Evolutionary conservation across 2,113 vertebrate species (phyloP), one percentile per base, ranked within the genome.

Genomic region (Todiramphus saurophagus): DNA sequence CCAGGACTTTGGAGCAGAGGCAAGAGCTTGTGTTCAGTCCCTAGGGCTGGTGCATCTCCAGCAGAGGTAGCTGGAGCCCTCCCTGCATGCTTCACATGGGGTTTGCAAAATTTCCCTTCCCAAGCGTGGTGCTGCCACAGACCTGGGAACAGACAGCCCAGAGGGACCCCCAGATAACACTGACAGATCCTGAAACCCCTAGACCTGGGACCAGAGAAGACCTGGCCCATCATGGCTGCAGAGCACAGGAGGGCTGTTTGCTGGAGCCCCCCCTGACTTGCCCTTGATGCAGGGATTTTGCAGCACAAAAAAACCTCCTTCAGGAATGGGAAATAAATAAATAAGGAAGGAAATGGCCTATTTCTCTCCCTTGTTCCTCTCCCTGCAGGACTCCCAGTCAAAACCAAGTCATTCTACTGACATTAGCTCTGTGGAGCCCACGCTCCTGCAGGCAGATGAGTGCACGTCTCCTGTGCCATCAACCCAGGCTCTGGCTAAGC

Each of bases 101-200:
- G 1, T 24, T 33, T 16, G 17, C 39, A 51, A n/a, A 20, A 63
- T 58, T 51, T 41, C 46, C 66, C 33, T 60, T 82, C 56, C 30
- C 55, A 43, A 43, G 21, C 33, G 17, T 17, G 23, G 43, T 33
- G 11, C 56, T 76, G 56, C 63, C 2, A 0, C 50, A 41, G 55
- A 7, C 30, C 24, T 1, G 0, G 16, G 73, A 28, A 11, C 24
- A 53, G 28, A 31, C 5, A 48, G 63, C 31, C 46, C 31, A 25
- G 63, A 37, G 46, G 14, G 21, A 43, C 11, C 51, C 67, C 23
- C 5, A 43, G 1, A 53, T 41, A 3, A 1, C 58, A 55, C 13
- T 4, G 4, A 39, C 4, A 0, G 4, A 30, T 10, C 53, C 59
- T 0, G 0, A 33, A 21, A 30, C 10, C 21, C n/a, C 7, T 10